Evolutionary conservation across 2,888 invertebrate species (phyloP).

Genomic region (Macrophya alboannulata): DNA sequence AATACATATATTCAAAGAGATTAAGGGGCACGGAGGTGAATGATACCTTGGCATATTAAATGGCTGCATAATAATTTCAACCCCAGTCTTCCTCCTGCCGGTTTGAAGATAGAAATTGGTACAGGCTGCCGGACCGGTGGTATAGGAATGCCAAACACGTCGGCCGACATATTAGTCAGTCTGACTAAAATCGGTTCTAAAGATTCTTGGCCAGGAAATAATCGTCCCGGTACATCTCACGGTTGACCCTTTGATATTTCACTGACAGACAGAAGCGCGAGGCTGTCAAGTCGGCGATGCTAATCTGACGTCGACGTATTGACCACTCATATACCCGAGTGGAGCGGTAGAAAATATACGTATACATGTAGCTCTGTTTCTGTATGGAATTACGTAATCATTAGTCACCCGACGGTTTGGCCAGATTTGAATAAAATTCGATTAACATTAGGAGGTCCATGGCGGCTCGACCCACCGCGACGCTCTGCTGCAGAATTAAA

Average conservation of each 20-base stretch:
- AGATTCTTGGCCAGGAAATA: slow-evolving; percentile 75
- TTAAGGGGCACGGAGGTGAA: background rate
- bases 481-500: background rate
- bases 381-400: slow-evolving; percentile 68
- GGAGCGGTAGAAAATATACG: background rate
- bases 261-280: slow-evolving; percentile 79
- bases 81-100: background rate
- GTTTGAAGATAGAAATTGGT: background rate
- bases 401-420: slow-evolving; percentile 69
- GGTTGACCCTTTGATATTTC: slow-evolving; percentile 71
- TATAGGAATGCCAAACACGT: slow-evolving; percentile 69
- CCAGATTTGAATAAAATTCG: slow-evolving; percentile 72
- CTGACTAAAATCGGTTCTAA: slow-evolving; percentile 75
- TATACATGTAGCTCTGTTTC: background rate
- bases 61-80: background rate
- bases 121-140: background rate
- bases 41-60: background rate
- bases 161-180: slow-evolving; percentile 65
- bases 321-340: slow-evolving; percentile 63
- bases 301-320: slow-evolving; percentile 79
- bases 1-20: background rate
- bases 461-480: slow-evolving; percentile 19
- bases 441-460: slow-evolving; percentile 52
- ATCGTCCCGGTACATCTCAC: slow-evolving; percentile 72
- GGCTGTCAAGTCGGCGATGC: slow-evolving; percentile 78